Base-by-base conservation (phyloP, 2,888 invertebrate species). In the Lydus trimaculatus region DNA sequence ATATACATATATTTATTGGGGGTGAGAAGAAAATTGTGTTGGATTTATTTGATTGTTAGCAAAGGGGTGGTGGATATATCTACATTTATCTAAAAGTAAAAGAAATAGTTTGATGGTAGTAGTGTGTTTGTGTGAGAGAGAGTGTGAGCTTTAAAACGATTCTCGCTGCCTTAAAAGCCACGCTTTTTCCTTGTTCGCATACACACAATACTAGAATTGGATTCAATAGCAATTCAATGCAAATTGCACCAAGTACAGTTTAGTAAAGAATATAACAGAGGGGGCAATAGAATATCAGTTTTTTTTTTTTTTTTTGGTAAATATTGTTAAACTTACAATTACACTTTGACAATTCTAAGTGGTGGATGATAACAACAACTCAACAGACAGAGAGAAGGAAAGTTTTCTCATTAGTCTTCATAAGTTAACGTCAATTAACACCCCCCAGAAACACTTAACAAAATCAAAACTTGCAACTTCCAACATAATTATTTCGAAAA, bases 181-280 rank as follows among this genome's bases (percentile, higher is more conserved):
- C 82, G 82, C 81, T 79, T 78, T 81, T 83, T 82, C 79, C 81
- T 82, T 82, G 82, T 82, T 78, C 76, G 73, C 73, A 76, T 74
- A 80, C 8, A 43, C 28, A 56, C 80, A 81, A 83, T 81, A 78
- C 80, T 75, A 70, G 56, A 43, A 56, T 56, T 64, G 74, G 74
- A 72, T 76, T 78, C 78, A 75, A 80, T 80, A 76, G 80, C 81
- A 77, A 80, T 80, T 80, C 77, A 76, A 83, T 83, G 82, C 83
- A 83, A 83, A 83, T 83, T 81, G 73, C 70, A 73, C 70, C 56
- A 39, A 56, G 73, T 77, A 76, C 77, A 77, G 76, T 71, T 64
- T 59, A 63, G 65, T 61, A 64, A 72, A 76, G 70, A 73, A 23
- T 52, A n/a, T 7, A 1, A 56, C n/a, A 28, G 23, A 28, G 7